Evolutionary conservation across 1,140 invertebrate species (phyloP), one percentile per base, ranked within the genome.

Genomic region (Paralvinella palmiformis): DNA sequence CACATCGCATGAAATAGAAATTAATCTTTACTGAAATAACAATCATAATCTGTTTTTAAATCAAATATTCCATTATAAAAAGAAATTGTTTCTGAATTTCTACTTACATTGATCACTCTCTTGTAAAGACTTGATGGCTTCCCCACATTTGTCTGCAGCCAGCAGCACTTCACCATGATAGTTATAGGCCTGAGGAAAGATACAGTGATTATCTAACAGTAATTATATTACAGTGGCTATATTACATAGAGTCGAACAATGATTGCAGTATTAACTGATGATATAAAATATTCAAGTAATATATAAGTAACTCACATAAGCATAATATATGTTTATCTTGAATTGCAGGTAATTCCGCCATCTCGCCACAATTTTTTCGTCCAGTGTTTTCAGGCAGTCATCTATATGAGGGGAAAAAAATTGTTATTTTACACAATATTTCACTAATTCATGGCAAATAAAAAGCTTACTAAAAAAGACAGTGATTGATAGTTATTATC

Each of bases 271-370:
- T 48, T 48, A 2, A 24, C n/a, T 10, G 10, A 10, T 48, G 10
- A 48, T 20, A 48, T 48, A 48, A 48, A 48, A 48, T 48, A 48
- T 48, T n/a, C 44, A 3, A 48, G 44, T 10, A 27, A 20, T 29
- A 52, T 20, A 22, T 2, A 52, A 27, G 31, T 22, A 48, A 76
- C 85, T 82, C 81, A 87, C 86, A 78, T 86, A 87, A 37, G 87
- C 83, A 61, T 81, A 75, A 73, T 89, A 89, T 73, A 89, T 86
- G 33, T 81, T 77, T 58, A 82, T 75, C 75, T 89, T 89, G 6
- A 89, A 69, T 62, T 86, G 83, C n/a, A 88, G 82, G 75, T 89
- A 89, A 70, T 84, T 85, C 41, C 80, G 84, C 88, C 88, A 89
- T 72, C 88, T 87, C 35, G 76, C 82, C 69, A 85, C 83, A 60